Percentiles rank a stretch among this genome's conserved stretches.
Evolutionary conservation across 35 echinoderm and acorn worm genomes (phyloP).

Genomic region (Anneissia japonica): DNA sequence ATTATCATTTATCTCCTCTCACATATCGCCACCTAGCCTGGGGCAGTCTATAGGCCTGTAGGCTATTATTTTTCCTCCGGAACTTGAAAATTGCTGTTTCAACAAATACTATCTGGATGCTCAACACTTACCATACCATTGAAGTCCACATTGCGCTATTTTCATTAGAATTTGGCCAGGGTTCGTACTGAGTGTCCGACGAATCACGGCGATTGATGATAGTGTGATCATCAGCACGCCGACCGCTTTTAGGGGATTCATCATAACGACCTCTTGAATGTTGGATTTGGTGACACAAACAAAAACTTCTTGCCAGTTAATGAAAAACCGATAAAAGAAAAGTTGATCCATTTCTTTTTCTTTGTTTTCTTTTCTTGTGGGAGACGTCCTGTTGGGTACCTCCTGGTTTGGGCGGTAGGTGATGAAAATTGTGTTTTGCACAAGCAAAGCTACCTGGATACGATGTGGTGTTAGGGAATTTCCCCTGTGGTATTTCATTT

Average conservation of each 20-base stretch:
- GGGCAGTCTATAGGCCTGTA: too few species aligned
- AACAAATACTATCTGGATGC: too few species aligned
- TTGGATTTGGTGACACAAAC: not conserved
- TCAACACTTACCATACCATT: not conserved
- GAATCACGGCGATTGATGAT: not conserved
- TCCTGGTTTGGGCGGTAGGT: too few species aligned
- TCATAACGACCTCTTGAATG: too few species aligned
- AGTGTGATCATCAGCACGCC: not conserved
- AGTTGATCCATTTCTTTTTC: too few species aligned
- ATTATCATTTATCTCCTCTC: too few species aligned
- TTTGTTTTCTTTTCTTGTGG: not conserved
- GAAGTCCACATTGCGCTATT: not conserved
- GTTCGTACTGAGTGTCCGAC: not conserved
- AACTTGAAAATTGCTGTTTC: too few species aligned
- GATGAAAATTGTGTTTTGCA: too few species aligned
- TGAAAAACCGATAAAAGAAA: not conserved
- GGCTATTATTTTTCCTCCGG: too few species aligned
- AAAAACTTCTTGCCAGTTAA: not conserved
- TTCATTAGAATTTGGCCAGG: not conserved
- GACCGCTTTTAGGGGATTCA: not conserved
- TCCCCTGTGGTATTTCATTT: not conserved
- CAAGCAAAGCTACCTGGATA: too few species aligned
- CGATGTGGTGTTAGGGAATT: not conserved
- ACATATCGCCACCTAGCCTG: too few species aligned
- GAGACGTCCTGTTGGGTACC: too few species aligned